These are phyloP conservation scores for Porites lutea DNA, from an alignment of 64 coral and sea anemone species.

Conservation along the genomic window DNA sequence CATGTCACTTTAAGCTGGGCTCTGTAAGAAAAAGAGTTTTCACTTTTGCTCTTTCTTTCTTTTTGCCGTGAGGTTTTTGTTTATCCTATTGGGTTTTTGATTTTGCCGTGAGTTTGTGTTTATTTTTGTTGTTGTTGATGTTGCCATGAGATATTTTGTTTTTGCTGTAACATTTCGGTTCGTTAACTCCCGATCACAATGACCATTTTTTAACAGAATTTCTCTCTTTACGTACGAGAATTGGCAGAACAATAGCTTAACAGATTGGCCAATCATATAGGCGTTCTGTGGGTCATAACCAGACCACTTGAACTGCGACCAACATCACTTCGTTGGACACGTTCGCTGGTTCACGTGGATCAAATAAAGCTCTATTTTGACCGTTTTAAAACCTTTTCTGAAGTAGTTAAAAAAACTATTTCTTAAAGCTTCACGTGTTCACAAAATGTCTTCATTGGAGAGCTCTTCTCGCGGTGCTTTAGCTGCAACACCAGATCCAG, in stretches of 20 bases:
- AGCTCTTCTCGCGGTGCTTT: constrained; percentile 63
- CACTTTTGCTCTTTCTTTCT: too few species aligned
- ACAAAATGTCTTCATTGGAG: constrained; percentile 86
- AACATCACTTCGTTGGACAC: neutral
- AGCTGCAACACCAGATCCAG: constrained; percentile 77
- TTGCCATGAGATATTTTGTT: too few species aligned
- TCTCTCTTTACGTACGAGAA: too few species aligned
- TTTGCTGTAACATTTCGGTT: too few species aligned
- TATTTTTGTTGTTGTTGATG: too few species aligned
- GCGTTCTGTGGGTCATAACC: neutral
- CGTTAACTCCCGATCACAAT: too few species aligned
- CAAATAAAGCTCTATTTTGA: neutral
- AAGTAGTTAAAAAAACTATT: neutral
- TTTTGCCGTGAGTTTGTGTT: too few species aligned
- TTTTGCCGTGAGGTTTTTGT: too few species aligned
- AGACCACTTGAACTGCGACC: neutral
- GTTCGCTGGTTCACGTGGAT: constrained; percentile 14
- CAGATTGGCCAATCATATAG: constrained; percentile 12
- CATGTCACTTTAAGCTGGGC: too few species aligned
- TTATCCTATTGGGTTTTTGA: too few species aligned
- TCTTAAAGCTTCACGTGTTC: neutral
- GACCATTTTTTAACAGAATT: too few species aligned
- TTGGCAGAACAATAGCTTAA: neutral
- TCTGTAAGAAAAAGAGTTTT: too few species aligned
- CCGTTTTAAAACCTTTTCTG: neutral